These are phyloP conservation scores for Passer domesticus DNA, from an alignment of 2,113 vertebrate genomes.

Conservation along the genomic window DNA sequence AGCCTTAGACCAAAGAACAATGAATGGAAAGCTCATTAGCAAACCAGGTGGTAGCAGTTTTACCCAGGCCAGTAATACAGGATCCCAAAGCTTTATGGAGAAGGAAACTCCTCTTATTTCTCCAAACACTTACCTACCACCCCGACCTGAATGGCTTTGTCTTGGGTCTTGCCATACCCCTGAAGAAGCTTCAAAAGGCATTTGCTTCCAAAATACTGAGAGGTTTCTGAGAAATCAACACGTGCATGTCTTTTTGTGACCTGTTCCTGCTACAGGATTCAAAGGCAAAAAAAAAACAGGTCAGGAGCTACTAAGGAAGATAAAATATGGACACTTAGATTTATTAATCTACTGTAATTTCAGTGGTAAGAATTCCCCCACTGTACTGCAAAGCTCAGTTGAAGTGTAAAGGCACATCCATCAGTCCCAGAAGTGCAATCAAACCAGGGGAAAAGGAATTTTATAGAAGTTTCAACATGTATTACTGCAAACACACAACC, in stretches of 20 bases:
- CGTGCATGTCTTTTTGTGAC: slow-evolving; percentile 27
- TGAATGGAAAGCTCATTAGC: background rate
- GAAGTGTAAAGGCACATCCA: background rate
- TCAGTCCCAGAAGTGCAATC: background rate
- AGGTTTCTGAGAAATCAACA: slow-evolving; percentile 70
- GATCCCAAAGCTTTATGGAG: background rate
- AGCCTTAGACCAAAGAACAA: background rate
- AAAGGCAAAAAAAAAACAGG: background rate
- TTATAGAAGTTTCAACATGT: background rate
- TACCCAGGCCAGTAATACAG: background rate
- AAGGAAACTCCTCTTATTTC: slow-evolving; percentile 15
- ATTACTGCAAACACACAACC: background rate
- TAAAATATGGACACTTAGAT: background rate
- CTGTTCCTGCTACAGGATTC: slow-evolving; percentile 68
- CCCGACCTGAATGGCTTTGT: slow-evolving; percentile 82
- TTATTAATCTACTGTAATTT: background rate
- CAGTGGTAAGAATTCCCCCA: background rate
- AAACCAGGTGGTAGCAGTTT: background rate
- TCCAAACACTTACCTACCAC: slow-evolving; percentile 79
- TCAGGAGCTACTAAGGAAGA: background rate
- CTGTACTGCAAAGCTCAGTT: background rate
- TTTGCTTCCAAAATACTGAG: slow-evolving; percentile 73
- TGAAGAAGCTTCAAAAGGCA: slow-evolving; percentile 80
- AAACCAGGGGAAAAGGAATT: background rate
- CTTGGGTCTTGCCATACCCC: slow-evolving; percentile 42